Evolutionary conservation across 2,888 invertebrate genomes (phyloP).

Genomic region (Polydrusus tereticollis): DNA sequence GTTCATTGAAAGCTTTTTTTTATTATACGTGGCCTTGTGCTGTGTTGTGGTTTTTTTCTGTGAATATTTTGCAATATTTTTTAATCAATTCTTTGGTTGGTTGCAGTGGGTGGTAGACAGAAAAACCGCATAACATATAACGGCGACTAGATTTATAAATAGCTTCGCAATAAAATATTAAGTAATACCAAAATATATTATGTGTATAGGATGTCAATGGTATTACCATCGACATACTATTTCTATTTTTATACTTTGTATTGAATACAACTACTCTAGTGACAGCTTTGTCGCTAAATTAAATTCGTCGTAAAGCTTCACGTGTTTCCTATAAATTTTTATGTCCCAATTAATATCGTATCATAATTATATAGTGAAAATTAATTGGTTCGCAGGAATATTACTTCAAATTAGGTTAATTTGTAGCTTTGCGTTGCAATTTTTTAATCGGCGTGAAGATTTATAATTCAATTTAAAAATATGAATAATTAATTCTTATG

Average conservation of each 20-base stretch:
- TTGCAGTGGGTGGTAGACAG: neutral
- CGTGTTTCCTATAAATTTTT: constrained; percentile 3
- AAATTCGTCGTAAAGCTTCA: neutral
- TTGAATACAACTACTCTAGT: no score
- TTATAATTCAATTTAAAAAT: no score
- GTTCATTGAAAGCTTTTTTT: neutral
- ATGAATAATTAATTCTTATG: no score
- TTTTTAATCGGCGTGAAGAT: no score
- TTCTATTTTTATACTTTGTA: no score
- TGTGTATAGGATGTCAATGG: no score
- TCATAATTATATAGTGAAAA: neutral
- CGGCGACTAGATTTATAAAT: no score
- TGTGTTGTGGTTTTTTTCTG: neutral
- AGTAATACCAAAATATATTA: no score
- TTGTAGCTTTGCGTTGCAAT: neutral
- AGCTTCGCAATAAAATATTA: no score
- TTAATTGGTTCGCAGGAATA: neutral
- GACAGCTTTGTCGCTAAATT: no score
- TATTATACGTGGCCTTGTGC: neutral
- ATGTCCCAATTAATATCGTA: neutral
- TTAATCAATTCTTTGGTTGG: neutral
- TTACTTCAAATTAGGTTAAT: neutral
- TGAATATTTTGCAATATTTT: constrained; percentile 1
- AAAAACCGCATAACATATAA: constrained; percentile 1
- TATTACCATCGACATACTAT: no score